These are phyloP conservation scores for Nephrocerus scutellatus DNA, from an alignment of 2,888 invertebrate species.

Conservation along the genomic window DNA sequence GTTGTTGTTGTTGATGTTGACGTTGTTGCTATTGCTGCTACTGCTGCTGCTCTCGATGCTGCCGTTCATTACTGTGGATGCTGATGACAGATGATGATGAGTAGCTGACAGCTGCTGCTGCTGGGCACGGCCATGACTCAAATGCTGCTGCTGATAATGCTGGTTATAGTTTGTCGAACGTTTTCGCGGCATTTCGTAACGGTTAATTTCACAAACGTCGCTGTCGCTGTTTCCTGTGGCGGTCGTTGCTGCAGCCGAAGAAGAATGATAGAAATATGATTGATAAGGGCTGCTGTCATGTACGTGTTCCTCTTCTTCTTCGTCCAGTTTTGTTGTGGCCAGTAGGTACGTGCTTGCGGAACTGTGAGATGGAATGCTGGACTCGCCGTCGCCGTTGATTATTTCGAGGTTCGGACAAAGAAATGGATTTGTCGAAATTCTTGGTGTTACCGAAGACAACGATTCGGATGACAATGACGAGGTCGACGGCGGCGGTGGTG, in stretches of 20 bases:
- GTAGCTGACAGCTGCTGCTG: too few species aligned
- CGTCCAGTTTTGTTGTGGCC: too few species aligned
- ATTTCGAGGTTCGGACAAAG: slow-evolving; percentile 30
- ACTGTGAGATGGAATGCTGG: neutral
- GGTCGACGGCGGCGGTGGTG: slow-evolving; percentile 41
- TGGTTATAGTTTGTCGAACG: slow-evolving; percentile 24
- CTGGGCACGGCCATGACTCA: too few species aligned
- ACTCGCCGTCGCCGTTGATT: slow-evolving; percentile 4
- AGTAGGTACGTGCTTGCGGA: too few species aligned
- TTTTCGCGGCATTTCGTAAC: slow-evolving; percentile 42
- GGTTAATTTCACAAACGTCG: neutral
- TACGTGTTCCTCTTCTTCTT: slow-evolving; percentile 5
- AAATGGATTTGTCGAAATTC: slow-evolving; percentile 47
- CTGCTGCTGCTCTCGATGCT: too few species aligned
- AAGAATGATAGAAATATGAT: too few species aligned
- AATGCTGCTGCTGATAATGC: too few species aligned
- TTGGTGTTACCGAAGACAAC: slow-evolving; percentile 43
- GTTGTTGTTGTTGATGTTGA: slow-evolving; percentile 24
- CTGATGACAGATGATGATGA: too few species aligned
- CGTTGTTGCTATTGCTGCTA: slow-evolving; percentile 24
- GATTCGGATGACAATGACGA: slow-evolving; percentile 46
- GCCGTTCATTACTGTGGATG: too few species aligned
- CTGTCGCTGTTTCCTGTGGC: neutral
- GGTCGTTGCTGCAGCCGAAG: neutral
- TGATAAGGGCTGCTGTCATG: neutral